phyloP scores from a whole-genome alignment of 2,888 invertebrate species.

The Crepidodera aurea region DNA sequence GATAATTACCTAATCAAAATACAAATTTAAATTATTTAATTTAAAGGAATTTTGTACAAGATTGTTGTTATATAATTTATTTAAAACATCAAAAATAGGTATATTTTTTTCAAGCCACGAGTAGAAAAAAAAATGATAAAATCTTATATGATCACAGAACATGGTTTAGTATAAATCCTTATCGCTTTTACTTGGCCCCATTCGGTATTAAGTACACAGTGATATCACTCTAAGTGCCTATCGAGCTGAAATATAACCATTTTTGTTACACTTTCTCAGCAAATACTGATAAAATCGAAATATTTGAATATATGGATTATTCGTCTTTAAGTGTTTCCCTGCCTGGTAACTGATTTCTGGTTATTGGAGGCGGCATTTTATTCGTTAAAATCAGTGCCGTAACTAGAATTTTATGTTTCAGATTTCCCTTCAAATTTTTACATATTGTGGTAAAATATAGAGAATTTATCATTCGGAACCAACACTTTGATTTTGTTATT shows the following conservation, averaged over 20 bases:
- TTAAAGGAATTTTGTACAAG: no score
- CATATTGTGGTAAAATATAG: no score
- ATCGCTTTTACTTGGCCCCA: slow-evolving; percentile 39
- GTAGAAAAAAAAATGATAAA: slow-evolving; percentile 24
- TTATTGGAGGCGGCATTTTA: background rate
- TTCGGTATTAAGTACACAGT: slow-evolving; percentile 35
- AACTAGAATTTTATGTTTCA: no score
- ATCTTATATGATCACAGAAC: slow-evolving; percentile 38
- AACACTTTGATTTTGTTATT: no score
- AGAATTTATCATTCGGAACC: no score
- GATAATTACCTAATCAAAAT: no score
- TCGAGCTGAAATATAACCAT: slow-evolving; percentile 20
- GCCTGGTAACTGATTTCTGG: slow-evolving; percentile 21
- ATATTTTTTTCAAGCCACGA: background rate
- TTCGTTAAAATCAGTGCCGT: no score
- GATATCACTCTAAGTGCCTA: slow-evolving; percentile 35
- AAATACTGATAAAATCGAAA: slow-evolving; percentile 37
- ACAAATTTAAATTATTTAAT: no score
- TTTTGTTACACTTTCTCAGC: slow-evolving; percentile 30
- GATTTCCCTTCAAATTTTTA: no score
- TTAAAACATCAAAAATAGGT: no score
- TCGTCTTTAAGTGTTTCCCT: slow-evolving; percentile 5
- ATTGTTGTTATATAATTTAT: no score
- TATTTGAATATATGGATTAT: slow-evolving; percentile 27
- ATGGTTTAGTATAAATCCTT: slow-evolving; percentile 30